Evolutionary conservation across 2,888 invertebrate species (phyloP).

Genomic region (Papilio elwesi): DNA sequence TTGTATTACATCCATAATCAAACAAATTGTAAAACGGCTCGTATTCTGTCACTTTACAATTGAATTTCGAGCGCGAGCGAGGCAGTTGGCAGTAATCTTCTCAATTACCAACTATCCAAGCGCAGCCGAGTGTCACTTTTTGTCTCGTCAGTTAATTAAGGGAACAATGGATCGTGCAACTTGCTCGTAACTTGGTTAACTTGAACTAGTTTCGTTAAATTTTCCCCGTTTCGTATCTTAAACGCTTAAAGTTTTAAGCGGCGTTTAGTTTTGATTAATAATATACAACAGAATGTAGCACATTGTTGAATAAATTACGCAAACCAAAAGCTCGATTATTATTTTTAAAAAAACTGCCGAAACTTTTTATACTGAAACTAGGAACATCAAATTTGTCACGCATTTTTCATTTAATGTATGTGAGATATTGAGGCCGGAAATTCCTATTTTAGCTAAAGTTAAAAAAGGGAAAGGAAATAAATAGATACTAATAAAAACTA

Average conservation of each 20-base stretch:
- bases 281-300: too few species aligned
- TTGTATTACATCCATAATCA: not conserved
- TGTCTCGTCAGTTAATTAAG: conserved; percentile 19
- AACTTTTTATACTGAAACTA: too few species aligned
- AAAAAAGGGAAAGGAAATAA: too few species aligned
- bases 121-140: conserved; percentile 18
- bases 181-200: conserved; percentile 7
- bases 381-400: too few species aligned
- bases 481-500: too few species aligned
- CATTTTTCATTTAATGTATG: too few species aligned
- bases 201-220: conserved; percentile 6
- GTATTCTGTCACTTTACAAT: conserved; percentile 16
- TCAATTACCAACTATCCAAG: conserved; percentile 20
- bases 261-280: not conserved
- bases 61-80: not conserved
- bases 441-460: too few species aligned
- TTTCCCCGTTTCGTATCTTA: not conserved
- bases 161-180: conserved; percentile 17
- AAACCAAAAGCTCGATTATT: too few species aligned
- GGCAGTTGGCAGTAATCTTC: conserved; percentile 14
- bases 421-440: too few species aligned
- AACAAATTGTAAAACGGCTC: not conserved
- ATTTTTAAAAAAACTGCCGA: too few species aligned
- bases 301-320: not conserved
- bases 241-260: not conserved